Evolutionary conservation across 2,113 vertebrate genomes (phyloP), one percentile per base, ranked within the genome.

Genomic region (Copsychus sechellarum): DNA sequence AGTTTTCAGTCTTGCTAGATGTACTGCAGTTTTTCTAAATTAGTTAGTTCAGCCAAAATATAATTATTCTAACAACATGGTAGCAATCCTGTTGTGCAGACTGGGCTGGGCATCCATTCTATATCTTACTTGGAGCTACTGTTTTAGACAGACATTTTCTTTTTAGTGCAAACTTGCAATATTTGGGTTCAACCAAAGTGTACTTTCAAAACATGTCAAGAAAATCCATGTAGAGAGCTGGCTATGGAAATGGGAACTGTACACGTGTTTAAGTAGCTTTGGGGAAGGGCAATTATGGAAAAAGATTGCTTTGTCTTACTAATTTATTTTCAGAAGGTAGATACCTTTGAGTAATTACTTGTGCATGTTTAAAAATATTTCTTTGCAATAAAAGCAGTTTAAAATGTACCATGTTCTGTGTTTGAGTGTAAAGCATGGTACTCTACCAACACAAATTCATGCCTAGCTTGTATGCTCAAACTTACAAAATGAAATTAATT

Each of bases 1-100:
- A 97, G 87, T 95, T 94, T 96, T 95, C 95, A 96, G 72, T 93
- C 87, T 70, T 83, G 66, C 81, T 91, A 80, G 90, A 73, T 90
- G 74, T 60, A 87, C 62, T 12, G 42, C 81, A 94, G 94, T 86
- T 95, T 96, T 93, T 90, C 94, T 97, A 97, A 92, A 95, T 96
- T 94, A 97, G 95, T 76, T 84, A 93, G 84, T 93, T 95, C 90
- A 96, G 94, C 90, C 93, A 95, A 96, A 96, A 95, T 66, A 67
- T 64, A 95, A 97, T 96, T 95, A 95, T 96, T 96, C 92, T 97
- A 97, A 94, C 95, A 93, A 94, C 79, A 95, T 80, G 95, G 87
- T 88, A 95, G 90, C 85, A 88, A 83, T 62, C 93, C 96, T 81
- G 85, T 93, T 77, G 93, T 93, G 94, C 87, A 90, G 90, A 47